phyloP scores from a whole-genome alignment of 1,140 invertebrate genomes.

The Philotrypesis tridentata region DNA sequence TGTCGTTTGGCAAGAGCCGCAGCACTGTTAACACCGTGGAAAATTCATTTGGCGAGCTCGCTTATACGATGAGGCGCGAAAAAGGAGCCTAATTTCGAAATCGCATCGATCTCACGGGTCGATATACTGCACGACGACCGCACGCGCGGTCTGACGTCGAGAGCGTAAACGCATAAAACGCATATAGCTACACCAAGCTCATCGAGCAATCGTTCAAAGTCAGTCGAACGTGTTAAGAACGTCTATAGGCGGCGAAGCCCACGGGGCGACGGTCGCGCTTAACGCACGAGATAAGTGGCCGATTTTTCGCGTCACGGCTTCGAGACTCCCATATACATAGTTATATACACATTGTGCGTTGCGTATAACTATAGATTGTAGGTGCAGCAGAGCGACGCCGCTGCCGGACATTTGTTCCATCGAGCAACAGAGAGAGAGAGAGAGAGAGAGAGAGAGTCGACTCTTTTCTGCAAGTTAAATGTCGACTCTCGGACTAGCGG shows the following conservation, averaged over 20 bases:
- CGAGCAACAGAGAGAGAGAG: too few relatives aligned
- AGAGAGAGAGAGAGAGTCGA: background rate
- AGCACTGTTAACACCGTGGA: background rate
- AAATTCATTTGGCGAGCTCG: too few relatives aligned
- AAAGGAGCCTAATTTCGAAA: too few relatives aligned
- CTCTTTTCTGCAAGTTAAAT: constrained; percentile 27
- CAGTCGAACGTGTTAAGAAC: constrained; percentile 29
- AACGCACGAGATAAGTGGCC: constrained; percentile 19
- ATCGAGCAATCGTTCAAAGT: constrained; percentile 44
- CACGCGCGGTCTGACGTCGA: too few relatives aligned
- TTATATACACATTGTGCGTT: too few relatives aligned
- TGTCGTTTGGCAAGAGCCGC: background rate
- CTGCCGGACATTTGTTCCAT: constrained; percentile 5
- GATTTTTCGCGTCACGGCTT: constrained; percentile 41
- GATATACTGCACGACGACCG: too few relatives aligned
- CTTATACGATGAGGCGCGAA: too few relatives aligned
- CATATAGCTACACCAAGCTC: too few relatives aligned
- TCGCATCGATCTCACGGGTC: too few relatives aligned
- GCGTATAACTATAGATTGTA: background rate
- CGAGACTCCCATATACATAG: background rate
- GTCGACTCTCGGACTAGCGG: background rate
- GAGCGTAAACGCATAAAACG: background rate
- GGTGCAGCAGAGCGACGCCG: background rate
- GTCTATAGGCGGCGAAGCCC: background rate
- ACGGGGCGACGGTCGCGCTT: background rate